phyloP scores from a whole-genome alignment of 2,888 invertebrate species.

The Podabrus alpinus region DNA sequence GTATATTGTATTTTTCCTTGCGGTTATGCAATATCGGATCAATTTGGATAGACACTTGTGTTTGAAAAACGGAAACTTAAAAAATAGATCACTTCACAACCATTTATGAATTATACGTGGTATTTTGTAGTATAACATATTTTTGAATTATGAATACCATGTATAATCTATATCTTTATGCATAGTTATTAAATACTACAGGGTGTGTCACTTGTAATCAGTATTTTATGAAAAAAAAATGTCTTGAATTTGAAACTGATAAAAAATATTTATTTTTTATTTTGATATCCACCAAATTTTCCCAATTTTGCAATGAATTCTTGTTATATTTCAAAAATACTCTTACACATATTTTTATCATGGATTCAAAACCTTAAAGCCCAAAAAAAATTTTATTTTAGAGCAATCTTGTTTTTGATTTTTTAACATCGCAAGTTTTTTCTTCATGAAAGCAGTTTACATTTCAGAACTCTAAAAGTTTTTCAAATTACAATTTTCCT shows the following conservation, averaged over 20 bases:
- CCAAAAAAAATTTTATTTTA: no score
- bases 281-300: not conserved
- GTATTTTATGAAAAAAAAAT: no score
- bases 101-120: not conserved
- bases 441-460: no score
- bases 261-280: not conserved
- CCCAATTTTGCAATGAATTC: no score
- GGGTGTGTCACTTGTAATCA: not conserved
- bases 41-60: not conserved
- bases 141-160: not conserved
- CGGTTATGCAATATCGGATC: not conserved
- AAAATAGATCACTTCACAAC: not conserved
- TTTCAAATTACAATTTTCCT: no score
- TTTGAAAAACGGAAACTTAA: not conserved
- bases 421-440: no score
- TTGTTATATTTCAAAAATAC: no score
- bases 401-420: no score
- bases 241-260: no score
- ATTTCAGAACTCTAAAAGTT: no score
- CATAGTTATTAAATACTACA: not conserved
- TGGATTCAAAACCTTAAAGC: no score
- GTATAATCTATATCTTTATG: not conserved
- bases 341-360: no score
- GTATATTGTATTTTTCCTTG: not conserved
- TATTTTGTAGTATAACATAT: not conserved